Conservation (phyloP, 2,888 invertebrate genomes). For the Drepana falcataria region DNA sequence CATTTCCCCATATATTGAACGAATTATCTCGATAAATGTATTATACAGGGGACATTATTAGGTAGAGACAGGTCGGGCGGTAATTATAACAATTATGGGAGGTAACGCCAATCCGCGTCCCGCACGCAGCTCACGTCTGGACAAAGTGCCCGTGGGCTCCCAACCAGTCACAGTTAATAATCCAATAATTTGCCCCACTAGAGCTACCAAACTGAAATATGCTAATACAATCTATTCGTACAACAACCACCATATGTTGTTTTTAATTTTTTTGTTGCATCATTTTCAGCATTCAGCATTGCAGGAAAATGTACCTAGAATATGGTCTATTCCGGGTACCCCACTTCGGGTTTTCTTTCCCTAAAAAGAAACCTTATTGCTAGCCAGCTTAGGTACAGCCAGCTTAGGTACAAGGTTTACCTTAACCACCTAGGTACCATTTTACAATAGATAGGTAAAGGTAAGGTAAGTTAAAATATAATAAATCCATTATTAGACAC, state of each 20-base stretch:
- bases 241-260: too few relatives aligned
- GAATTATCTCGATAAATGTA: slow-evolving; percentile 18
- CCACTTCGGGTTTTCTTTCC: too few relatives aligned
- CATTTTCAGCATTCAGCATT: too few relatives aligned
- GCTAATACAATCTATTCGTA: slow-evolving; percentile 37
- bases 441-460: slow-evolving; percentile 24
- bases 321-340: too few relatives aligned
- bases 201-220: slow-evolving; percentile 49
- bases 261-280: too few relatives aligned
- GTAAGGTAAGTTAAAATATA: slow-evolving; percentile 53
- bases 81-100: slow-evolving; percentile 59
- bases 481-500: slow-evolving; percentile 64
- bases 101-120: slow-evolving; percentile 31
- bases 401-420: too few relatives aligned
- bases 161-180: slow-evolving; percentile 59
- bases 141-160: slow-evolving; percentile 42
- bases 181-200: slow-evolving; percentile 61
- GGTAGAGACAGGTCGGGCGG: slow-evolving; percentile 32
- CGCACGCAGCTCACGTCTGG: slow-evolving; percentile 56
- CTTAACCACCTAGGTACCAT: background rate
- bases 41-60: slow-evolving; percentile 34
- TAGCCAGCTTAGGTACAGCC: too few relatives aligned
- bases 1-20: too few relatives aligned
- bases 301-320: too few relatives aligned
- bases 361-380: too few relatives aligned